phyloP scores from a whole-genome alignment of 1,140 invertebrate species.

The Eurosta solidaginis region DNA sequence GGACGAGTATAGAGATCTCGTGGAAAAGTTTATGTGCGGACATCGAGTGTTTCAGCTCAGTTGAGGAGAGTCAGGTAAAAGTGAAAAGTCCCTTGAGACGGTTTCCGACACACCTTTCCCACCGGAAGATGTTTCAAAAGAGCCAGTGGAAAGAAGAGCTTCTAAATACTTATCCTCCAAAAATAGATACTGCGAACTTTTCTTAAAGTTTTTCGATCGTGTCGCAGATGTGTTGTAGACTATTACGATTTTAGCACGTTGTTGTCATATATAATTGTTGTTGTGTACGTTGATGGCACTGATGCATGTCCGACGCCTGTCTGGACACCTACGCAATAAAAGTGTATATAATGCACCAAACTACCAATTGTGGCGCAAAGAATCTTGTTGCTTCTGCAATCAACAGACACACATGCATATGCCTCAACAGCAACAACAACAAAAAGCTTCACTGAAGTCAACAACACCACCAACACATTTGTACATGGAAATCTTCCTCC shows the following conservation, averaged over 20 bases:
- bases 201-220: neutral
- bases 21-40: too few species aligned
- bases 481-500: too few species aligned
- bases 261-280: neutral
- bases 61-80: too few species aligned
- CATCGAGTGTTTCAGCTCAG: too few species aligned
- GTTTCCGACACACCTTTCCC: too few species aligned
- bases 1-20: too few species aligned
- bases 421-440: neutral
- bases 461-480: neutral
- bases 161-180: neutral
- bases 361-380: neutral
- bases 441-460: neutral
- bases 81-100: too few species aligned
- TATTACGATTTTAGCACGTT: slow-evolving; percentile 15
- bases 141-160: too few species aligned
- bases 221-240: slow-evolving; percentile 10
- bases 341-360: neutral
- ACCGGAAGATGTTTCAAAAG: too few species aligned
- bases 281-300: neutral
- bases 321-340: slow-evolving; percentile 25
- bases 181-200: slow-evolving; percentile 17
- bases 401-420: neutral
- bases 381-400: neutral
- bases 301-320: slow-evolving; percentile 25